Percentiles rank a stretch among this genome's conserved stretches.
Conservation (phyloP, 2,797 vertebrate genomes). For the Orestias chungarensis region DNA sequence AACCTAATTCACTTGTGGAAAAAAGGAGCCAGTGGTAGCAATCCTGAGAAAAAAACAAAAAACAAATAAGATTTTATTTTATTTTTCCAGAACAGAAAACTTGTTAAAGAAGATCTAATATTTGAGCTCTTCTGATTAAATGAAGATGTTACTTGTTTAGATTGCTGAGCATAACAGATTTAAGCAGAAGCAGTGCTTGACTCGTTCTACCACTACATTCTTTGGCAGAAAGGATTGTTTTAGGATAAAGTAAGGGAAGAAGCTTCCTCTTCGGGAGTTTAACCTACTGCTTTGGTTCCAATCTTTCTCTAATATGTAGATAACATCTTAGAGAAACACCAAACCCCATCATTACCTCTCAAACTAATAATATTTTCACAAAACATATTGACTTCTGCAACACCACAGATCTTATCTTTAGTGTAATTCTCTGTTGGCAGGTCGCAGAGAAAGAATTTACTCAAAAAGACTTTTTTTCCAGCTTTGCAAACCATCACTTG, state of each 20-base stretch:
- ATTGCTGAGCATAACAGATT: constrained; percentile 14
- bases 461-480: neutral
- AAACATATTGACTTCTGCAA: neutral
- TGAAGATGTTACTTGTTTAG: constrained; percentile 1
- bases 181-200: neutral
- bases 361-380: neutral
- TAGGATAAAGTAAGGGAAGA: neutral
- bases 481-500: neutral
- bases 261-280: neutral
- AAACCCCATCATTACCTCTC: neutral
- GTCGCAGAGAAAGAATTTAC: neutral
- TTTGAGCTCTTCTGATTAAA: neutral
- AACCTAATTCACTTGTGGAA: neutral
- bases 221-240: neutral
- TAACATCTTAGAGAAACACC: constrained; percentile 11
- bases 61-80: neutral
- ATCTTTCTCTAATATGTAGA: no score
- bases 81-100: neutral
- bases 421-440: neutral
- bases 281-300: neutral
- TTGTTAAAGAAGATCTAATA: neutral
- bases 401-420: neutral
- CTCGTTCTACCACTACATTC: neutral
- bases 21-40: neutral
- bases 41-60: neutral